Conservation (phyloP, 2,888 invertebrate species). For the Ellobium chinense region DNA sequence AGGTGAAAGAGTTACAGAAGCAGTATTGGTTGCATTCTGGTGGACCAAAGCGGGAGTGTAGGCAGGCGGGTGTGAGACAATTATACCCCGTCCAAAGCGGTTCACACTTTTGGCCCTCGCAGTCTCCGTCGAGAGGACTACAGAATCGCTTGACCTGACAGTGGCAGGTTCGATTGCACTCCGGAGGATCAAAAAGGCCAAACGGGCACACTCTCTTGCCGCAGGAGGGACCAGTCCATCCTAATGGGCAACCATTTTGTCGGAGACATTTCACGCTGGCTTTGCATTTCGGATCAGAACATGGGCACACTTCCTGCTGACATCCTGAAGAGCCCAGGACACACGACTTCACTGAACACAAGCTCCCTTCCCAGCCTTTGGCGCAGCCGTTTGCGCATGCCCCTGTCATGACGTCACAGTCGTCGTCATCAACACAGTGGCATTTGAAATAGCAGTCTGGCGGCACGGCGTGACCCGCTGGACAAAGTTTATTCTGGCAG, state of each 20-base stretch:
- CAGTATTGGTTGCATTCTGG: background rate
- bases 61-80: background rate
- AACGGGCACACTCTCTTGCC: background rate
- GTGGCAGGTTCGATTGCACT: background rate
- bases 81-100: background rate
- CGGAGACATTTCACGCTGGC: background rate
- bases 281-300: background rate
- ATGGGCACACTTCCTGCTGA: background rate
- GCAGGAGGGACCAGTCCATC: background rate
- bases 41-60: background rate
- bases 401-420: conserved; percentile 3
- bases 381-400: background rate
- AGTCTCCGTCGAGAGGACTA: background rate
- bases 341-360: background rate
- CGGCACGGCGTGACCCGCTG: background rate
- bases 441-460: background rate
- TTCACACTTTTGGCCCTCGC: background rate
- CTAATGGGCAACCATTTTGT: too few relatives aligned
- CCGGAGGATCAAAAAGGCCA: background rate
- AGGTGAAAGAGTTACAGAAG: background rate
- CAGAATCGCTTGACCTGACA: conserved; percentile 1
- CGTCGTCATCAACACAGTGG: background rate
- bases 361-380: background rate
- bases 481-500: background rate
- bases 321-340: too few relatives aligned